Conservation (phyloP, 2,797 vertebrate species). For the Eulemur albifrons region DNA sequence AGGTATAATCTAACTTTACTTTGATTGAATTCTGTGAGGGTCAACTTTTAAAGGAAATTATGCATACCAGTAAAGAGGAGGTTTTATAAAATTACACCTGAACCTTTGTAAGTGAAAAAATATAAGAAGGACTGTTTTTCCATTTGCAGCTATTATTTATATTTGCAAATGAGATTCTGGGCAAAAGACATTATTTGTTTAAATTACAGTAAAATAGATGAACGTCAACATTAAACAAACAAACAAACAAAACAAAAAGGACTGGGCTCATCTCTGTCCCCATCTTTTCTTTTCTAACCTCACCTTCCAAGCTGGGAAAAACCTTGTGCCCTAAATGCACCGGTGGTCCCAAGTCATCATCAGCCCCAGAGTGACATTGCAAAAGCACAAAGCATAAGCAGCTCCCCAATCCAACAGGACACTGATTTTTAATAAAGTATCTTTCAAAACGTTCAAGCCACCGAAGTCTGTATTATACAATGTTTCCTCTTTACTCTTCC, state of each 20-base stretch:
- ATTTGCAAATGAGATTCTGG: background rate
- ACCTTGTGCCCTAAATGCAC: background rate
- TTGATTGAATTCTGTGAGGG: background rate
- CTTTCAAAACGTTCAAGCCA: slow-evolving; percentile 4
- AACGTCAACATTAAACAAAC: background rate
- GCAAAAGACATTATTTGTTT: background rate
- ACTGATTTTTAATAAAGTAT: background rate
- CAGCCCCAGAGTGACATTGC: background rate
- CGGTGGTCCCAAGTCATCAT: background rate
- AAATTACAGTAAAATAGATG: background rate
- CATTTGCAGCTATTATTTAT: background rate
- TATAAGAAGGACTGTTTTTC: background rate
- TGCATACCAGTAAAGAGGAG: background rate
- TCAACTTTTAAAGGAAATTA: background rate
- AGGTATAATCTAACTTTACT: background rate
- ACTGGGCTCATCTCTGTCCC: background rate
- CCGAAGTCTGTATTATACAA: background rate
- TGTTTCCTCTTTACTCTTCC: background rate
- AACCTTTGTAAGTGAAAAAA: background rate
- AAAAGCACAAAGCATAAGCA: background rate
- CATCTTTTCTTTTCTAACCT: background rate
- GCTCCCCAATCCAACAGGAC: background rate
- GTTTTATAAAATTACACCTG: background rate
- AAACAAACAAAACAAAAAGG: background rate
- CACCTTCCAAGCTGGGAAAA: background rate